Evolutionary conservation across 2,888 invertebrate species (phyloP).

Genomic region (Sinohyriopsis cumingii): DNA sequence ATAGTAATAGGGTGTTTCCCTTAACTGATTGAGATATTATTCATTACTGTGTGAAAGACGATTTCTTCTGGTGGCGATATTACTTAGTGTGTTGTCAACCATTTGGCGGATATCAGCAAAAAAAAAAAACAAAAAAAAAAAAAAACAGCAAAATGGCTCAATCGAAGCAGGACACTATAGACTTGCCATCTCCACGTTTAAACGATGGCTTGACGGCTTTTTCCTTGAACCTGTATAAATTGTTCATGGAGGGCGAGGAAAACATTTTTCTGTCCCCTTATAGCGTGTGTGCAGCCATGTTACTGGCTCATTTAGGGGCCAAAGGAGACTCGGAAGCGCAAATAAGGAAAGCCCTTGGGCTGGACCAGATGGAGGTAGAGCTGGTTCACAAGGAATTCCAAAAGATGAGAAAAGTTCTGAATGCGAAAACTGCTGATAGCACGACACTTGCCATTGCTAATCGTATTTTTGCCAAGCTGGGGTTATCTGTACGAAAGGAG

Average conservation of each 20-base stretch:
- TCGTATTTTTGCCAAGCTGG: constrained; percentile 29
- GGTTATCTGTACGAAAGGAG: constrained; percentile 16
- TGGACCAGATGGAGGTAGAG: constrained; percentile 5
- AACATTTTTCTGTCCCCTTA: constrained; percentile 45
- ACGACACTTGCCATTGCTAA: constrained; percentile 24
- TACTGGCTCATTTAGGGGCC: constrained; percentile 40
- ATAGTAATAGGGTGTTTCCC: too few relatives aligned
- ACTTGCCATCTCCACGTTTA: neutral
- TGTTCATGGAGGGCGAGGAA: neutral
- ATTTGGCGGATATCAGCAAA: too few relatives aligned
- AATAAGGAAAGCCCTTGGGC: constrained; percentile 22
- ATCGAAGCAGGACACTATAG: too few relatives aligned
- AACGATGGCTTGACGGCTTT: neutral
- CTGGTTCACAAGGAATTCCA: constrained; percentile 25
- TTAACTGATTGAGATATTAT: too few relatives aligned
- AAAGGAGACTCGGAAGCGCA: constrained; percentile 28
- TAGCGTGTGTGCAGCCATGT: constrained; percentile 44
- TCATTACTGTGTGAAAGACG: too few relatives aligned
- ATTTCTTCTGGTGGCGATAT: too few relatives aligned
- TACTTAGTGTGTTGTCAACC: too few relatives aligned
- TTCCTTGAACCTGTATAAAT: neutral
- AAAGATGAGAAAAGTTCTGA: constrained; percentile 20
- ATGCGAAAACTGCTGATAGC: constrained; percentile 8
- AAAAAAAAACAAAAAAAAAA: too few relatives aligned
- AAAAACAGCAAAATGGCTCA: too few relatives aligned